Base-by-base conservation (phyloP, 1,140 invertebrate genomes). In the Macrocentrus cingulum region DNA sequence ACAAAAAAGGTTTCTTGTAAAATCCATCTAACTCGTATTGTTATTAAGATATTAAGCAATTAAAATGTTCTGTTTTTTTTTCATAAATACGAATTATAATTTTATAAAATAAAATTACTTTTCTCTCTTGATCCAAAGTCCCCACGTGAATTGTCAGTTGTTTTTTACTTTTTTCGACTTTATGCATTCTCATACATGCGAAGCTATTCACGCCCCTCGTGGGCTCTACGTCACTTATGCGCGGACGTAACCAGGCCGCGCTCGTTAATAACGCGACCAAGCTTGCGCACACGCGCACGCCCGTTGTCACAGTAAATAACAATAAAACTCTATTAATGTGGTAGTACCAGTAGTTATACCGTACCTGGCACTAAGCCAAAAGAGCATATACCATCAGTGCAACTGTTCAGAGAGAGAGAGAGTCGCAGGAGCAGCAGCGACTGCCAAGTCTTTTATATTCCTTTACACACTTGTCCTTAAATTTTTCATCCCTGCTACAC, bases 261-360 rank as follows among this genome's bases (percentile, higher is more conserved):
- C 61, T 61, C 67, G 63, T 71, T 71, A 69, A 67, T 71, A 71
- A 71, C 69, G 60, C 63, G 61, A 65, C 50, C 44, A 48, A 48
- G 49, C 57, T 48, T 25, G 48, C 36, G 18, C 23, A 32, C 34
- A 52, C 49, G 39, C 53, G 32, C 59, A 29, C 48, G 18, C 36
- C 39, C 50, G 60, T 62, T 67, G 70, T 75, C 72, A 70, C 67
- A 69, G 69, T 78, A 80, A 79, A 80, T 79, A 79, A 78, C 74
- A 79, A 78, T 80, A 80, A 79, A 79, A 80, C 71, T 79, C 71
- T 67, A 80, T 78, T 76, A 79, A 76, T 77, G 75, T 67, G 68
- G 69, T 74, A 70, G 72, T 67, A 67, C 63, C 59, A 62, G 69
- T 71, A 73, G 72, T 72, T 75, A n/a, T n/a, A 75, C 68, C 67